A percentile compares a stretch with the other conserved stretches of the same genome.
phyloP scores from a whole-genome alignment of 2,888 invertebrate species.

The Leistus spinibarbis region DNA sequence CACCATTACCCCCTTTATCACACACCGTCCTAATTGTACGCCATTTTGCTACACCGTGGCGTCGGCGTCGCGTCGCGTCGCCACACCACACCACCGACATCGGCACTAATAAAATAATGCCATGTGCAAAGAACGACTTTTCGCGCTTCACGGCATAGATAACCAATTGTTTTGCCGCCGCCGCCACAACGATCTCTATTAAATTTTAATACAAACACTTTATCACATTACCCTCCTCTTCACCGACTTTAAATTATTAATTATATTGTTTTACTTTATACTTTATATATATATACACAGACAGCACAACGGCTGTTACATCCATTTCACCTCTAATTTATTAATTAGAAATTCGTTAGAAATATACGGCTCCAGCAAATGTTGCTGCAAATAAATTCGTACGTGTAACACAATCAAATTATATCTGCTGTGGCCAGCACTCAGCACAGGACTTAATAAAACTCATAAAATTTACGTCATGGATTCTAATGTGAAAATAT shows the following conservation, averaged over 20 bases:
- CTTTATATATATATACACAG: too few species aligned
- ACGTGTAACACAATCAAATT: too few species aligned
- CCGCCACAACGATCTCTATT: not conserved
- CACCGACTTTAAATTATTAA: not conserved
- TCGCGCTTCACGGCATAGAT: not conserved
- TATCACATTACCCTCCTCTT: not conserved
- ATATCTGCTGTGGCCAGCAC: too few species aligned
- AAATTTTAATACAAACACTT: not conserved
- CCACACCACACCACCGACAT: not conserved
- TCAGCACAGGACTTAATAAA: too few species aligned
- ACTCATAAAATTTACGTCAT: too few species aligned
- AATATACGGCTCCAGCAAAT: too few species aligned
- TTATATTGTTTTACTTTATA: not conserved
- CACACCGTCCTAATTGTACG: conserved; percentile 12
- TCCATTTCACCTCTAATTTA: too few species aligned
- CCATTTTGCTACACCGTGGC: conserved; percentile 2
- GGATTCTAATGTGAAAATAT: too few species aligned
- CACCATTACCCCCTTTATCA: conserved; percentile 10
- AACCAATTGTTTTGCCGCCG: not conserved
- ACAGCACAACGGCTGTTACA: too few species aligned
- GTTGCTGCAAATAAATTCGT: too few species aligned
- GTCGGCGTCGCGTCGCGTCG: not conserved
- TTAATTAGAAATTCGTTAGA: too few species aligned
- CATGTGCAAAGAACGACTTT: conserved; percentile 2
- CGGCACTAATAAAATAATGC: conserved; percentile 4